Evolutionary conservation across 2,888 invertebrate species (phyloP).

Genomic region (Chaetogeoica ovagalla): DNA sequence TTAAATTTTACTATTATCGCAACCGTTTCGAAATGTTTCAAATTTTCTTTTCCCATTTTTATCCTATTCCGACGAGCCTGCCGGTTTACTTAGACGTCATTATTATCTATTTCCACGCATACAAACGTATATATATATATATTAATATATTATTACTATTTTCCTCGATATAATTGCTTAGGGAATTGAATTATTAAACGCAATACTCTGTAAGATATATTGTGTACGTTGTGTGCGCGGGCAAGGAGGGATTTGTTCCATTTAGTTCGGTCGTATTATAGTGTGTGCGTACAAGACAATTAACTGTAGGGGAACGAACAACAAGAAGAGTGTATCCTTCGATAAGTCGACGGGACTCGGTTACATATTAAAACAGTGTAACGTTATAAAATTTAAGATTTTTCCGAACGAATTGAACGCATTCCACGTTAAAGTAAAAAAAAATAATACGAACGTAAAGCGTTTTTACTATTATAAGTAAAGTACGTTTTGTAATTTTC

Average conservation of each 20-base stretch:
- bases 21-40: too few relatives aligned
- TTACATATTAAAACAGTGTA: not conserved
- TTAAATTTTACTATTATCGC: too few relatives aligned
- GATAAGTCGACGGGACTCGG: too few relatives aligned
- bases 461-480: not conserved
- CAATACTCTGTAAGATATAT: not conserved
- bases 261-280: not conserved
- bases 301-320: not conserved
- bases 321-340: too few relatives aligned
- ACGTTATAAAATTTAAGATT: not conserved
- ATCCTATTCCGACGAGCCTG: too few relatives aligned
- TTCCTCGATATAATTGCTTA: conserved; percentile 6
- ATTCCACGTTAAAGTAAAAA: too few relatives aligned
- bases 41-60: too few relatives aligned
- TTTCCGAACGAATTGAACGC: too few relatives aligned
- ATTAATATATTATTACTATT: not conserved
- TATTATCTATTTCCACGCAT: too few relatives aligned
- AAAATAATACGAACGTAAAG: not conserved
- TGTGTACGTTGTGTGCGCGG: not conserved
- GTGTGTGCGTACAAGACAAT: conserved; percentile 1
- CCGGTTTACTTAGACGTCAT: too few relatives aligned
- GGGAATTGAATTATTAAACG: conserved; percentile 39
- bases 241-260: conserved; percentile 21
- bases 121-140: too few relatives aligned
- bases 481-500: conserved; percentile 10